A percentile compares a stretch with the other conserved stretches of the same genome.
Conservation (phyloP, 2,888 invertebrate species). For the Coelinius sp. region DNA sequence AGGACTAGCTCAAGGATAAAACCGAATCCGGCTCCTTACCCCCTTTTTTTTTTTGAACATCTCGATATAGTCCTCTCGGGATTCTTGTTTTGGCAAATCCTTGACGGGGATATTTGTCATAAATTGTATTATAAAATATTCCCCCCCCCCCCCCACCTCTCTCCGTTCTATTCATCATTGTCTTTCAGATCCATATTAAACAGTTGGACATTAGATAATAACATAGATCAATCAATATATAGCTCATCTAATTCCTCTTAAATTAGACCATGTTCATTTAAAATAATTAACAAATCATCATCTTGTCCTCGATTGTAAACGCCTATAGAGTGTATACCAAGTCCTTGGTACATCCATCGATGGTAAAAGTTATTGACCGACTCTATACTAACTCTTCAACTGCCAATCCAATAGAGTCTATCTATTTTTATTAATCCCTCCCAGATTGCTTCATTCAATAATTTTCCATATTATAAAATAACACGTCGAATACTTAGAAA, state of each 20-base stretch:
- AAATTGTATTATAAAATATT: not conserved
- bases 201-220: too few relatives aligned
- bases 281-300: slow-evolving; percentile 17
- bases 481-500: not conserved
- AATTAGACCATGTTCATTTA: not conserved
- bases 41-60: not conserved
- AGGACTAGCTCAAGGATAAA: slow-evolving; percentile 24
- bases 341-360: slow-evolving; percentile 21
- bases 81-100: slow-evolving; percentile 19
- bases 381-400: slow-evolving; percentile 13
- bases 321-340: slow-evolving; percentile 2
- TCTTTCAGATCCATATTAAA: too few relatives aligned
- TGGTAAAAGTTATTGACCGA: slow-evolving; percentile 30
- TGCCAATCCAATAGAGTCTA: slow-evolving; percentile 13
- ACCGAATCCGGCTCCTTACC: slow-evolving; percentile 22
- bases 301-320: slow-evolving; percentile 8
- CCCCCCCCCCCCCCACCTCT: too few relatives aligned
- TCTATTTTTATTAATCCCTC: slow-evolving; percentile 6
- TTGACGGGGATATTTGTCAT: slow-evolving; percentile 1
- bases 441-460: slow-evolving; percentile 6
- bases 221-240: too few relatives aligned
- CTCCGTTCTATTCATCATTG: too few relatives aligned
- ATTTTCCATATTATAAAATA: not conserved
- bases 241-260: not conserved
- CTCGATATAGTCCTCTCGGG: not conserved